phyloP scores from a whole-genome alignment of 2,888 invertebrate species.

The Choristoneura rosaceana region DNA sequence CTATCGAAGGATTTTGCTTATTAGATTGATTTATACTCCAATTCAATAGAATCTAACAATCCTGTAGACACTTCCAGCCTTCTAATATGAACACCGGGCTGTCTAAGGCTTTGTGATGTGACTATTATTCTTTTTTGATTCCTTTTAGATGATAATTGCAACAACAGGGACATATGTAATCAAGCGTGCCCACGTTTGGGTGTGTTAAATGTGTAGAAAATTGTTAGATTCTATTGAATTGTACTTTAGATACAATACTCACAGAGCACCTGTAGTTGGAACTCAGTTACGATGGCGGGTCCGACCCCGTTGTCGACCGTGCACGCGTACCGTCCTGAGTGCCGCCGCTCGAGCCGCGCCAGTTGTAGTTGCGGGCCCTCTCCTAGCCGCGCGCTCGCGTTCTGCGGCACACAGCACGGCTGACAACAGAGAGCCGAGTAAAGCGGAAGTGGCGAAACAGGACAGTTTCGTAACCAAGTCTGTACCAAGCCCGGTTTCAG shows the following conservation, averaged over 20 bases:
- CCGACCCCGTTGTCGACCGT: conserved; percentile 89
- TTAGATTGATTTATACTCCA: too few relatives aligned
- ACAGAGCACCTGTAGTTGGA: conserved; percentile 88
- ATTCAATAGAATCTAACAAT: too few relatives aligned
- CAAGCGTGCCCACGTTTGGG: too few relatives aligned
- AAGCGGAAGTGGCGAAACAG: background rate
- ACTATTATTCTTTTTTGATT: too few relatives aligned
- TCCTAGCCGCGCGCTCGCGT: conserved; percentile 71
- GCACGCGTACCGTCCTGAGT: conserved; percentile 88
- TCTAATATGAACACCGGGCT: too few relatives aligned
- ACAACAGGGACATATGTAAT: too few relatives aligned
- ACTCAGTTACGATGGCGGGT: conserved; percentile 87
- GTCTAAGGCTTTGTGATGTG: too few relatives aligned
- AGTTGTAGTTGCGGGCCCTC: conserved; percentile 88
- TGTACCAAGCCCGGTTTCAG: background rate
- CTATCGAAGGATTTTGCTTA: too few relatives aligned
- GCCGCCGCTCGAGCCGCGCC: conserved; percentile 86
- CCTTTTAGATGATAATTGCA: too few relatives aligned
- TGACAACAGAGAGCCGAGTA: conserved; percentile 24
- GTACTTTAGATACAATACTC: conserved; percentile 69
- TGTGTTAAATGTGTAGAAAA: too few relatives aligned
- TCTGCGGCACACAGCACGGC: conserved; percentile 62
- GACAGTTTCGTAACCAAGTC: background rate
- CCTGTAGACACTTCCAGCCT: too few relatives aligned
- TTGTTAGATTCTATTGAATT: too few relatives aligned